Conservation (phyloP, 2,888 invertebrate species). For the Bellardia pandia region DNA sequence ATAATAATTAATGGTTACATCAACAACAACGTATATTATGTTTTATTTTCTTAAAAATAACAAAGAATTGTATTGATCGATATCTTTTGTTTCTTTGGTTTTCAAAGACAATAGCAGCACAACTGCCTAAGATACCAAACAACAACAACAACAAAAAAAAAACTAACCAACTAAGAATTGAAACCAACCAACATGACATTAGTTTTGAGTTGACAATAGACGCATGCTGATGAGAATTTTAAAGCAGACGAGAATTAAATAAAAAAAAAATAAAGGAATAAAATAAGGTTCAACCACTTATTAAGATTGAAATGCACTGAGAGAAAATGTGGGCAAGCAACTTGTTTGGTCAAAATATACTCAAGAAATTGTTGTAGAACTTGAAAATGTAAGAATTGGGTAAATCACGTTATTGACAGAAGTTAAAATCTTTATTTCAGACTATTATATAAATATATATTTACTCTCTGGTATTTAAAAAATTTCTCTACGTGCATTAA, state of each 20-base stretch:
- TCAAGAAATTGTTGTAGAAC: background rate
- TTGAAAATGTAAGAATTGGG: too few species aligned
- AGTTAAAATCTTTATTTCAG: too few species aligned
- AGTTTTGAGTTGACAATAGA: conserved; percentile 74
- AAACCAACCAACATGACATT: conserved; percentile 64
- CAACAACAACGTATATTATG: conserved; percentile 46
- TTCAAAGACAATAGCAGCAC: conserved; percentile 46
- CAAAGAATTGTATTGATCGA: conserved; percentile 66
- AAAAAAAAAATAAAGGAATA: conserved; percentile 37
- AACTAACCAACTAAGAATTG: conserved; percentile 30
- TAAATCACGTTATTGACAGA: too few species aligned
- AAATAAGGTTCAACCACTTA: conserved; percentile 39
- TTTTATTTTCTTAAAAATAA: conserved; percentile 32
- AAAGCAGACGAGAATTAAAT: conserved; percentile 18
- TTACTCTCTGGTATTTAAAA: background rate
- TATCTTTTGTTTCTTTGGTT: conserved; percentile 63
- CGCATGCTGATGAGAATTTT: conserved; percentile 77
- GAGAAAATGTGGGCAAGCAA: background rate
- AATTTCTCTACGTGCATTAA: conserved; percentile 32
- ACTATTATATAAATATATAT: background rate
- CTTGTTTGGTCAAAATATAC: too few species aligned
- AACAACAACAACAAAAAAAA: too few species aligned
- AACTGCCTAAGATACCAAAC: conserved; percentile 7
- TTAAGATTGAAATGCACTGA: conserved; percentile 19
- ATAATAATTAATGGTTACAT: conserved; percentile 74